phyloP scores from a whole-genome alignment of 2,888 invertebrate genomes.

The Cephonodes hylas region DNA sequence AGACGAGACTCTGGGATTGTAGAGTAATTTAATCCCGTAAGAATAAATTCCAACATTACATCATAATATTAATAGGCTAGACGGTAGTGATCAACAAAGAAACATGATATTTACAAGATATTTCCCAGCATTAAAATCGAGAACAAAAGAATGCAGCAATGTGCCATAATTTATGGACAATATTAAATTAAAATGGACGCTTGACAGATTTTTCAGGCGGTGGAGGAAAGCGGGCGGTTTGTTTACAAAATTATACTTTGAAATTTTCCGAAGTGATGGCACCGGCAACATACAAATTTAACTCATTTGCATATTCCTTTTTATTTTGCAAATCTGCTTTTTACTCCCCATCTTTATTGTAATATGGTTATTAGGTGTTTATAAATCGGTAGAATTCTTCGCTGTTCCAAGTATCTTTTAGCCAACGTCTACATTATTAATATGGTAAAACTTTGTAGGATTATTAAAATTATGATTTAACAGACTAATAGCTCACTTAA shows the following conservation, averaged over 20 bases:
- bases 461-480: no score
- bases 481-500: no score
- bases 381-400: not conserved
- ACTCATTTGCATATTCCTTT: constrained; percentile 1
- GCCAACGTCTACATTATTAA: not conserved
- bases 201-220: constrained; percentile 7
- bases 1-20: no score
- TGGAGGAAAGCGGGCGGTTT: not conserved
- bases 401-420: not conserved
- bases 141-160: not conserved
- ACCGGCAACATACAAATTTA: constrained; percentile 8
- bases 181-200: constrained; percentile 7
- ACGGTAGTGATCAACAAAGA: no score
- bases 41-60: no score
- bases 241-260: constrained; percentile 8
- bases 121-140: not conserved
- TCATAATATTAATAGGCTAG: no score
- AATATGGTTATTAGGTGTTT: not conserved
- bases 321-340: constrained; percentile 1
- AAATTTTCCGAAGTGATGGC: not conserved
- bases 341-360: not conserved
- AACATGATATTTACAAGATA: no score
- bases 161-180: constrained; percentile 4
- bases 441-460: not conserved
- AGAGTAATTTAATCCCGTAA: no score